phyloP scores from a whole-genome alignment of 2,113 vertebrate species.

The Egretta garzetta region DNA sequence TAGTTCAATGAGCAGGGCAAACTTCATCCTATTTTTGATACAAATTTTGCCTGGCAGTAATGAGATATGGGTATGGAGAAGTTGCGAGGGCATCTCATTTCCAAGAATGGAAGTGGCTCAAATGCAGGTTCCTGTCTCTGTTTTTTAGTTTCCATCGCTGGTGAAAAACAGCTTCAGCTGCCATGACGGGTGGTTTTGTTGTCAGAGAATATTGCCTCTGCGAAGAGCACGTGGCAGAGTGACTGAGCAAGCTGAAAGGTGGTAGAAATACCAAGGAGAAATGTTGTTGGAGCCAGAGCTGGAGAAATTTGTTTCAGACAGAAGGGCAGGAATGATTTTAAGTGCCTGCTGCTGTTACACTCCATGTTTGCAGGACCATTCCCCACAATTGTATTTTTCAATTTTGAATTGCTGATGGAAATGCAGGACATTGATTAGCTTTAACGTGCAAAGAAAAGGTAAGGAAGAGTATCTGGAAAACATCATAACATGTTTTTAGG shows the following conservation, averaged over 20 bases:
- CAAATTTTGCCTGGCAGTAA: not conserved
- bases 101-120: constrained; percentile 38
- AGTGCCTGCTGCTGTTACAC: not conserved
- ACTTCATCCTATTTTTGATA: not conserved
- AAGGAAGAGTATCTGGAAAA: not conserved
- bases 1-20: not conserved
- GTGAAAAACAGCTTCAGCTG: constrained; percentile 22
- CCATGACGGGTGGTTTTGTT: not conserved
- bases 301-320: not conserved
- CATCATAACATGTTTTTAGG: not conserved
- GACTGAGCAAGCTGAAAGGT: not conserved
- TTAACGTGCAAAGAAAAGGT: not conserved
- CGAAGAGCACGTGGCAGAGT: not conserved
- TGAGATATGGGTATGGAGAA: not conserved
- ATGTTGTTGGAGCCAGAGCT: not conserved
- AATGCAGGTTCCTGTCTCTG: not conserved
- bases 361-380: not conserved
- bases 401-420: constrained; percentile 12
- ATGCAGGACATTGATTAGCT: not conserved
- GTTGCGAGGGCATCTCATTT: not conserved
- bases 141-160: not conserved
- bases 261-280: not conserved
- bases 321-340: not conserved
- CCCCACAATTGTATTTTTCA: not conserved
- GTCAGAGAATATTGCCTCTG: constrained; percentile 8